These are phyloP conservation scores for Pagetopsis macropterus DNA, from an alignment of 2,797 vertebrate genomes.

Conservation along the genomic window DNA sequence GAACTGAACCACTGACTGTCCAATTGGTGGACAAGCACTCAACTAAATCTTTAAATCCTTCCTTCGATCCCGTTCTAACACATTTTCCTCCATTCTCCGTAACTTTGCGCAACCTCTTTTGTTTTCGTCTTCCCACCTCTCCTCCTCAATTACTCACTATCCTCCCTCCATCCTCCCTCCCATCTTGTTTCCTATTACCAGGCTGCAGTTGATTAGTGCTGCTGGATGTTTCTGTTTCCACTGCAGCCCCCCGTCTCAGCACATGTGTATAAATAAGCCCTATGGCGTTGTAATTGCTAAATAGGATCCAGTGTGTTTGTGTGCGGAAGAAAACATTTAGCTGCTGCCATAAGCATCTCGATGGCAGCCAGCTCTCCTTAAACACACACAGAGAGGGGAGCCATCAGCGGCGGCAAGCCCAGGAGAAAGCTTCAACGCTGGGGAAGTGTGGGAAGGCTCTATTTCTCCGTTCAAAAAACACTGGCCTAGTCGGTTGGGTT, in stretches of 20 bases:
- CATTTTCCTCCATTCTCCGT: neutral
- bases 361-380: slow-evolving; percentile 38
- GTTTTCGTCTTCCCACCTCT: neutral
- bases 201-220: slow-evolving; percentile 62
- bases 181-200: slow-evolving; percentile 25
- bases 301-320: slow-evolving; percentile 47
- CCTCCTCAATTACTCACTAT: neutral
- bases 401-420: slow-evolving; percentile 29
- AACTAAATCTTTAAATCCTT: neutral
- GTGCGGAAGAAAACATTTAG: slow-evolving; percentile 31
- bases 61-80: neutral
- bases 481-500: too few relatives aligned
- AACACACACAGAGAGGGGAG: slow-evolving; percentile 36
- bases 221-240: slow-evolving; percentile 58
- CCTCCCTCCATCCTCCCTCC: slow-evolving; percentile 9
- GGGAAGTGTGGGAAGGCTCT: neutral
- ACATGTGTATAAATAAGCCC: slow-evolving; percentile 65
- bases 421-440: slow-evolving; percentile 45
- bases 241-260: slow-evolving; percentile 38
- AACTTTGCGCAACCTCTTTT: neutral
- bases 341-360: slow-evolving; percentile 42
- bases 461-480: too few relatives aligned
- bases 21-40: too few relatives aligned
- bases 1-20: too few relatives aligned
- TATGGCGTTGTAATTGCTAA: slow-evolving; percentile 60